phyloP scores from a whole-genome alignment of 2,113 vertebrate species.

The Petaurus breviceps region DNA sequence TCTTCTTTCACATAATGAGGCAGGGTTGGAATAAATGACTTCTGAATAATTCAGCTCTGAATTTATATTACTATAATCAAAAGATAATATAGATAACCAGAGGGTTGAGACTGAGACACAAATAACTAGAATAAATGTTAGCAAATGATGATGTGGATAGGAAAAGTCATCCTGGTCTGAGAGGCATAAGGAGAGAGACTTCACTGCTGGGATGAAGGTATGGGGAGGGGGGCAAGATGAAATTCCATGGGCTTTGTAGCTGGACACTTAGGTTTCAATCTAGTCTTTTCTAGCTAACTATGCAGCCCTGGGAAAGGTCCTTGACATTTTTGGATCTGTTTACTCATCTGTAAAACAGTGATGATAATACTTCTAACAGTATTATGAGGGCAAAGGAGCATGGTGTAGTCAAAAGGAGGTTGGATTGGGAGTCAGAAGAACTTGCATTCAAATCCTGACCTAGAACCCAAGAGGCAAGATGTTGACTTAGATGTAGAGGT shows the following conservation, averaged over 20 bases:
- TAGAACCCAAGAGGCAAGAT: too few relatives aligned
- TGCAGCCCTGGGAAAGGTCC: neutral
- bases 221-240: neutral
- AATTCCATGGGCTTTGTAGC: neutral
- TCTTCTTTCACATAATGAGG: neutral
- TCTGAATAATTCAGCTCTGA: neutral
- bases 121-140: neutral
- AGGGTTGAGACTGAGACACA: neutral
- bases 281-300: neutral
- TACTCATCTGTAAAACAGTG: too few relatives aligned
- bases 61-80: neutral
- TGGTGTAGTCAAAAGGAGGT: too few relatives aligned
- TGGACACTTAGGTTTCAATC: neutral
- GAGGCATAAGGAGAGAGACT: neutral
- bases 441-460: too few relatives aligned
- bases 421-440: too few relatives aligned
- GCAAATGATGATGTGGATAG: neutral
- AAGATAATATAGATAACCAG: neutral
- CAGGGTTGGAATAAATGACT: neutral
- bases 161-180: neutral
- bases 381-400: too few relatives aligned
- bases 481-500: too few relatives aligned
- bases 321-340: neutral
- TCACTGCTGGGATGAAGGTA: neutral
- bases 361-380: neutral